Evolutionary conservation across 2,113 vertebrate species (phyloP).

Genomic region (rabbit (Oryctolagus cuniculus)): DNA sequence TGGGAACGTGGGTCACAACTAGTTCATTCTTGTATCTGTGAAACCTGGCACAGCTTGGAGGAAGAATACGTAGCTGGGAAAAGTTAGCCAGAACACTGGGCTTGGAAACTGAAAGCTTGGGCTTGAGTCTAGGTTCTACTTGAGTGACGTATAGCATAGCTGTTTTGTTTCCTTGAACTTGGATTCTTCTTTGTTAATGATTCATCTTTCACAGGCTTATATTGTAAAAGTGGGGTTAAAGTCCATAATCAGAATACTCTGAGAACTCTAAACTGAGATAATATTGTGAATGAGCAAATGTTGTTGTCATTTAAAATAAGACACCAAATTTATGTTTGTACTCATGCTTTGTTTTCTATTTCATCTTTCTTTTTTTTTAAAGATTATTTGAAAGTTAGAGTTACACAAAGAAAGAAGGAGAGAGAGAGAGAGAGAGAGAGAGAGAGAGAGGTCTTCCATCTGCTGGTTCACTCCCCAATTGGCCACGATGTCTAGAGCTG

Average conservation of each 20-base stretch:
- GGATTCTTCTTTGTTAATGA: not conserved
- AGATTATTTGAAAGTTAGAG: too few relatives aligned
- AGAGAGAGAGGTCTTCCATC: too few relatives aligned
- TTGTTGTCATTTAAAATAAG: not conserved
- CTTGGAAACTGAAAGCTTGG: not conserved
- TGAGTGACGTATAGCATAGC: not conserved
- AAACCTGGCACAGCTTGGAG: not conserved
- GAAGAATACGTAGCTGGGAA: fast-evolving
- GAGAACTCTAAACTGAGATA: not conserved
- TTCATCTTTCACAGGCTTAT: not conserved
- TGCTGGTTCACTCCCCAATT: too few relatives aligned
- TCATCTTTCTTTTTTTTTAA: not conserved
- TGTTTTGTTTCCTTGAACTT: not conserved
- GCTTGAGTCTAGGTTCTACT: not conserved
- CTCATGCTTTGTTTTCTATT: not conserved
- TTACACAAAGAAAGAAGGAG: too few relatives aligned
- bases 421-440: too few relatives aligned
- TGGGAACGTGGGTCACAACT: fast-evolving
- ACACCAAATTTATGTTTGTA: not conserved
- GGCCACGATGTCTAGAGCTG: too few relatives aligned
- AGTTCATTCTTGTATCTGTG: fast-evolving
- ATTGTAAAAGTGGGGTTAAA: not conserved
- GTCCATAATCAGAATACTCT: not conserved
- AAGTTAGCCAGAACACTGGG: too few relatives aligned
- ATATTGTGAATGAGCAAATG: not conserved